Evolutionary conservation across 2,888 invertebrate species (phyloP).

Genomic region (Leistus spinibarbis): DNA sequence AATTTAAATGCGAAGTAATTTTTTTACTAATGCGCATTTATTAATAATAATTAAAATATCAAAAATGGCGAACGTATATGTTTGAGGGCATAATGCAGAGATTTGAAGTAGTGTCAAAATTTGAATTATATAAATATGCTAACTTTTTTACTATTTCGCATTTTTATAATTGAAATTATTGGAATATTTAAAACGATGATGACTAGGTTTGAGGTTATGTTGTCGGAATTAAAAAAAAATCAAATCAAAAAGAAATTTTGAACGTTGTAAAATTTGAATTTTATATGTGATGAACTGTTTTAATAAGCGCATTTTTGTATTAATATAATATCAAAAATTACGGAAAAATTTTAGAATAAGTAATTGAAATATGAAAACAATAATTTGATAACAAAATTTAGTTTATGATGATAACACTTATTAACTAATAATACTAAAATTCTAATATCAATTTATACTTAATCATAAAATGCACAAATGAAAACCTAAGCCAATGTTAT

Average conservation of each 20-base stretch:
- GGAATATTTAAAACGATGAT: not conserved
- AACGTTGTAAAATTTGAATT: not conserved
- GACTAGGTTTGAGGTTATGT: not conserved
- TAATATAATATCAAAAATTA: not conserved
- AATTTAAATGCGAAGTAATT: not conserved
- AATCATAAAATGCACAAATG: constrained; percentile 32
- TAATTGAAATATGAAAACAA: not conserved
- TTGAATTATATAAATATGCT: not conserved
- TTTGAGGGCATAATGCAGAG: not conserved
- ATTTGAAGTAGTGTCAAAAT: not conserved
- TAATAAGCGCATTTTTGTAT: not conserved
- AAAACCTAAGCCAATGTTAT: constrained; percentile 23
- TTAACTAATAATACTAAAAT: not conserved
- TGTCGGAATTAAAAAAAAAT: not conserved
- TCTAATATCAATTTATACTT: constrained; percentile 12
- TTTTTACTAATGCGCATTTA: not conserved
- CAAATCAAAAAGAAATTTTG: not conserved
- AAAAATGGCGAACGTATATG: not conserved
- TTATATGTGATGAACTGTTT: not conserved
- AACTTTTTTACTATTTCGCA: not conserved
- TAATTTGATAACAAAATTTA: constrained; percentile 1
- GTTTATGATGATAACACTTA: not conserved
- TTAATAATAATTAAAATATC: not conserved
- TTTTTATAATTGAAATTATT: not conserved
- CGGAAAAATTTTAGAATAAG: not conserved